These are phyloP conservation scores for Apostichopus leukothele DNA, from an alignment of 53 echinoderm and acorn worm genomes.

Conservation along the genomic window DNA sequence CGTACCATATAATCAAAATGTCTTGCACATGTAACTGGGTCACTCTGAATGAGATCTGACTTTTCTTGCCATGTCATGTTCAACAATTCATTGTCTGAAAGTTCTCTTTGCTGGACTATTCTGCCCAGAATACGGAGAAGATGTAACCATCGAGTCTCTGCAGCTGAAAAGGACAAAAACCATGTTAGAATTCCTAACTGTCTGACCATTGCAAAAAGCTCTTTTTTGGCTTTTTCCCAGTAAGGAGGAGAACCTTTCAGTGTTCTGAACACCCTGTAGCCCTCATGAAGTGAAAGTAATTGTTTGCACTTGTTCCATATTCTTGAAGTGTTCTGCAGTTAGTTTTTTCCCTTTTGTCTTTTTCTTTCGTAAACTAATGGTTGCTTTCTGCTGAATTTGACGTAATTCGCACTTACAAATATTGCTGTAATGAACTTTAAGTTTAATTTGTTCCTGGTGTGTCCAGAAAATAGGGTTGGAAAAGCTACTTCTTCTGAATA, in stretches of 20 bases:
- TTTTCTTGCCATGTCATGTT: conserved; percentile 50
- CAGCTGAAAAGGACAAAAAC: conserved; percentile 59
- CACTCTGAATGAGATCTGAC: conserved; percentile 44
- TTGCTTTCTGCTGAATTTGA: conserved; percentile 34
- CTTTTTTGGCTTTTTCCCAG: conserved; percentile 58
- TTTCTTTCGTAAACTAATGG: conserved; percentile 16
- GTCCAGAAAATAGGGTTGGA: conserved; percentile 56
- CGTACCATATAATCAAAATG: conserved; percentile 54
- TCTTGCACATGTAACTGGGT: conserved; percentile 49
- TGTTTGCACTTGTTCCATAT: conserved; percentile 16
- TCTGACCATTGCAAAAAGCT: conserved; percentile 61
- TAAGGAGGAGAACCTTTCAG: conserved; percentile 57
- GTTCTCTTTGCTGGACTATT: conserved; percentile 14
- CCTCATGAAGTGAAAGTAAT: conserved; percentile 55
- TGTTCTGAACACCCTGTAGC: conserved; percentile 52
- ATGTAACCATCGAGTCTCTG: conserved; percentile 56
- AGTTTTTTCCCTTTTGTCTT: conserved; percentile 33
- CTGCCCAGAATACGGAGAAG: conserved; percentile 38
- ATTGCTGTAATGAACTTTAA: conserved; percentile 41
- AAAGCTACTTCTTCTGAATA: conserved; percentile 54
- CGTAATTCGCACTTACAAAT: conserved; percentile 51
- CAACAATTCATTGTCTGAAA: conserved; percentile 19
- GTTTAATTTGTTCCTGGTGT: conserved; percentile 24
- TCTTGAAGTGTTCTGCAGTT: conserved; percentile 42
- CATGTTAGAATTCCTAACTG: conserved; percentile 67